phyloP scores from a whole-genome alignment of 2,888 invertebrate genomes.

The Psylliodes chrysocephalus region DNA sequence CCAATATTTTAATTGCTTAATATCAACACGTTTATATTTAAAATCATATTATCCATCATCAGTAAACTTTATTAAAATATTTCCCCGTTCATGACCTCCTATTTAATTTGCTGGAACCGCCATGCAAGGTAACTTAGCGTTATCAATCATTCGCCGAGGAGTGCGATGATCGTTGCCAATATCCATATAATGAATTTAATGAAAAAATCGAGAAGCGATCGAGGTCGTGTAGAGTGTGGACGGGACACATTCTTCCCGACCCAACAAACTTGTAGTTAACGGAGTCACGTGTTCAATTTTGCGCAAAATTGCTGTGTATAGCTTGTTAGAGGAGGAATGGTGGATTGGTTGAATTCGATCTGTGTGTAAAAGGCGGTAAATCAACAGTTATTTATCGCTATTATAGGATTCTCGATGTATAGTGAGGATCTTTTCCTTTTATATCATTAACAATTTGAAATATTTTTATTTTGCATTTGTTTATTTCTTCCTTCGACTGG shows the following conservation, averaged over 20 bases:
- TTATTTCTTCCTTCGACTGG: too few relatives aligned
- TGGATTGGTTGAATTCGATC: not conserved
- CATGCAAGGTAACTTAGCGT: not conserved
- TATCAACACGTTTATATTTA: too few relatives aligned
- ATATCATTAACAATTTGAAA: too few relatives aligned
- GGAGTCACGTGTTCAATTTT: slow-evolving; percentile 8
- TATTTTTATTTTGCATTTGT: too few relatives aligned
- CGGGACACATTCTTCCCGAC: not conserved
- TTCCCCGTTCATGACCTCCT: slow-evolving; percentile 7
- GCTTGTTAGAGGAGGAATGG: slow-evolving; percentile 6
- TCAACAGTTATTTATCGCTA: not conserved
- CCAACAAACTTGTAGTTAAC: not conserved
- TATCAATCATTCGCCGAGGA: slow-evolving; percentile 12
- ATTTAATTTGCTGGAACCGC: not conserved
- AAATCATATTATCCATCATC: too few relatives aligned
- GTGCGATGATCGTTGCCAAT: slow-evolving; percentile 7
- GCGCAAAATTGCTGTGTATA: slow-evolving; percentile 5
- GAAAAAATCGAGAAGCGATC: slow-evolving; percentile 7
- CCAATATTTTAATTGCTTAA: too few relatives aligned
- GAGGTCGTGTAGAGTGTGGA: too few relatives aligned
- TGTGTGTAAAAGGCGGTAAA: not conserved
- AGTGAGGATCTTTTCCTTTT: too few relatives aligned
- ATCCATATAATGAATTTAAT: slow-evolving; percentile 10
- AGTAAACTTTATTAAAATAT: slow-evolving; percentile 10
- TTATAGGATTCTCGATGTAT: too few relatives aligned